Base-by-base conservation (phyloP, 2,113 vertebrate species). In the Cisticola juncidis region DNA sequence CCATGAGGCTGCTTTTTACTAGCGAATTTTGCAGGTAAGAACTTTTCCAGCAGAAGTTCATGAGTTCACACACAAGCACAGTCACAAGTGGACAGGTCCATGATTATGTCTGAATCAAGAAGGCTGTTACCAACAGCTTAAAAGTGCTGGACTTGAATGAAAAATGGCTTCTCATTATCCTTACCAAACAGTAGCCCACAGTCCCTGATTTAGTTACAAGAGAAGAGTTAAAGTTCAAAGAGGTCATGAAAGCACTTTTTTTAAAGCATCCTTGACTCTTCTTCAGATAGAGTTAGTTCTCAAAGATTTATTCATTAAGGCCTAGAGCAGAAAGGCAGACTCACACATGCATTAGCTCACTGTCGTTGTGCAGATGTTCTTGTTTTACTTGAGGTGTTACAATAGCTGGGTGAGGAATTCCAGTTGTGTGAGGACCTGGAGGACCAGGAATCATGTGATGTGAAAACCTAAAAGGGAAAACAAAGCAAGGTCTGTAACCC, bases 361-460 rank as follows among this genome's bases (percentile, higher is more conserved):
- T 98, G 97, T 99, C 99, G 2, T 96, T 96, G 96, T 99, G 99
- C 50, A 98, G 98, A 54, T 99, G 99, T 91, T 99, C 99, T 79
- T 99, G 99, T 96, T 99, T 99, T 97, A 99, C 99, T 98, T 99
- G 99, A 97, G 99, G 99, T 83, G 99, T 99, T 97, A 99, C 99
- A 86, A 99, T 99, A 92, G 99, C 99, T 44, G 99, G 99, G 91
- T 99, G 99, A 97, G 99, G 99, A 97, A 99, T 99, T 98, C 99
- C 99, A 95, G 99, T 99, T 97, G 99, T 98, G 87, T 99, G 99
- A 88, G 99, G 99, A 79, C 99, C 99, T 19, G 98, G 99, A 95
- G 99, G 99, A 90, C 99, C 99, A 70, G 99, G 99, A 91, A 99
- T 99, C 99, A 99, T 99, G 95, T 99, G 99, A 98, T 99, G 99